Evolutionary conservation across 2,888 invertebrate species (phyloP).

Genomic region (Aspidiotus destructor): DNA sequence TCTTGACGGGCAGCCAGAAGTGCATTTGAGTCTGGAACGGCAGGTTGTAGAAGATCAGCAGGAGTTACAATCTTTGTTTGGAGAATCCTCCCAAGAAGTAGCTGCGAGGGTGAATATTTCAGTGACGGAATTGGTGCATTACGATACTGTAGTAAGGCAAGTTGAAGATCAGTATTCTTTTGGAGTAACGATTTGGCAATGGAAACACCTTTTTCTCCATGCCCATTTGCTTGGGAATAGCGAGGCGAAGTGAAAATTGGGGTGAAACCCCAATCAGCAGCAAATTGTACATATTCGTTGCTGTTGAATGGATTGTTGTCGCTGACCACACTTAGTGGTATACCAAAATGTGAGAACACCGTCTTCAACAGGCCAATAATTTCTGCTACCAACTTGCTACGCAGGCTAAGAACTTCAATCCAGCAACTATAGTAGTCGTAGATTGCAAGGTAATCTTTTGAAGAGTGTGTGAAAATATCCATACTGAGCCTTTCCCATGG

Average conservation of each 20-base stretch:
- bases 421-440: background rate
- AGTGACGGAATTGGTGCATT: background rate
- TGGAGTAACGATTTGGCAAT: background rate
- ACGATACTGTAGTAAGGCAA: constrained; percentile 1
- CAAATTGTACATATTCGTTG: background rate
- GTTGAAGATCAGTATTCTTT: background rate
- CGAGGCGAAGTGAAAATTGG: background rate
- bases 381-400: background rate
- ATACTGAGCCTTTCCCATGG: background rate
- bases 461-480: background rate
- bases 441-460: background rate
- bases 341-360: constrained; percentile 1
- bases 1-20: too few species aligned
- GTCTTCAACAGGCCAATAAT: background rate
- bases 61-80: background rate
- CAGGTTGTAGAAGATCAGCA: too few species aligned
- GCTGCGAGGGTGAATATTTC: background rate
- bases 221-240: constrained; percentile 3
- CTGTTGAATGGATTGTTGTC: constrained; percentile 12
- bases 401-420: background rate
- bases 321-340: background rate
- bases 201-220: constrained; percentile 4
- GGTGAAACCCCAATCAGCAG: constrained; percentile 6
- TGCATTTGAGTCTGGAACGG: too few species aligned
- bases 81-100: background rate